Conservation (phyloP, 2,797 vertebrate genomes). For the Phrynocephalus forsythii region DNA sequence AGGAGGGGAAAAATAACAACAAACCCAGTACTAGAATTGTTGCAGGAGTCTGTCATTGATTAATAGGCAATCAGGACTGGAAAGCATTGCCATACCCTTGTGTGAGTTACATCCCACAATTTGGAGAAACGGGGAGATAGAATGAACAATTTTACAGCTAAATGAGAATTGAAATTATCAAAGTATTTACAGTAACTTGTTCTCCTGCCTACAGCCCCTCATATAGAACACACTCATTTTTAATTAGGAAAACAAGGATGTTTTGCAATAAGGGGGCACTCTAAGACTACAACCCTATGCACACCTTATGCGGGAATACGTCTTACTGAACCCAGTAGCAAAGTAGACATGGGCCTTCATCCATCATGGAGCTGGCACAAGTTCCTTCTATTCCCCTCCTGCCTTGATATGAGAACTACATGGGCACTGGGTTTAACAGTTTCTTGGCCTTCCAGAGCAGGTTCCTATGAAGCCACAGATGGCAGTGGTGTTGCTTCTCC, state of each 20-base stretch:
- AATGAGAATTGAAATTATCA: conserved; percentile 11
- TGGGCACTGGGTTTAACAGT: too few relatives aligned
- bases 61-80: background rate
- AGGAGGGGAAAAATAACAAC: background rate
- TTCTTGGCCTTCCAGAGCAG: too few relatives aligned
- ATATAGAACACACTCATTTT: background rate
- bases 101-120: background rate
- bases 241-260: background rate
- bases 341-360: too few relatives aligned
- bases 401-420: too few relatives aligned
- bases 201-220: background rate
- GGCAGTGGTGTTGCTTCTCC: too few relatives aligned
- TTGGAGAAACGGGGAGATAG: conserved; percentile 6
- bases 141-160: background rate
- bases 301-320: background rate
- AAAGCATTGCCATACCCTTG: background rate
- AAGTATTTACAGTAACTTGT: background rate
- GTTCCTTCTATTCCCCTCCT: too few relatives aligned
- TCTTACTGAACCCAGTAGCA: background rate
- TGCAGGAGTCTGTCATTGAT: background rate
- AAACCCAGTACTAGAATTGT: background rate
- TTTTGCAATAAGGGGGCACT: background rate
- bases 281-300: background rate
- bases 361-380: too few relatives aligned
- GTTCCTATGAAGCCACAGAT: too few relatives aligned